Percentiles rank a stretch among this genome's conserved stretches.
Evolutionary conservation across 2,113 vertebrate species (phyloP).

Genomic region (Antechinus flavipes): DNA sequence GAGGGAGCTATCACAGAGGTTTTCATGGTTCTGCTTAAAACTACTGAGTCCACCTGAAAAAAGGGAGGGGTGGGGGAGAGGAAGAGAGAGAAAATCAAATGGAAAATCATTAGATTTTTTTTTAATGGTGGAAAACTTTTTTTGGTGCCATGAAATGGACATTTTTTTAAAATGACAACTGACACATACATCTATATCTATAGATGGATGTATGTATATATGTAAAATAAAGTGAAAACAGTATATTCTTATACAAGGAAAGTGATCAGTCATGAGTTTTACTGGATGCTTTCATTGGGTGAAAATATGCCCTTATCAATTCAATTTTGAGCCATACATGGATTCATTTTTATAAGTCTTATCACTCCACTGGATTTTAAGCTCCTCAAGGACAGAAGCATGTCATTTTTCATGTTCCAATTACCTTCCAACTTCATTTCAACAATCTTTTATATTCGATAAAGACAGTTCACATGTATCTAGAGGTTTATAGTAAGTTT

Average conservation of each 20-base stretch:
- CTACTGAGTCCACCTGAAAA: slow-evolving; percentile 93
- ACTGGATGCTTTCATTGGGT: neutral
- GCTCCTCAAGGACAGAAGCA: neutral
- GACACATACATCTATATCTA: neutral
- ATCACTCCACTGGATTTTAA: neutral
- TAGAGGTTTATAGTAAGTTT: neutral
- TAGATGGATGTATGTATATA: neutral
- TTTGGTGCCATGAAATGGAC: neutral
- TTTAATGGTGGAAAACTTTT: neutral
- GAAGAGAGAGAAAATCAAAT: neutral
- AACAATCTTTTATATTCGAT: neutral
- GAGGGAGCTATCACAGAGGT: slow-evolving; percentile 98
- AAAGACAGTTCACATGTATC: neutral
- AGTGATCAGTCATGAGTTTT: neutral
- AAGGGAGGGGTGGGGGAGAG: neutral
- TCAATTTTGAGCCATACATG: neutral
- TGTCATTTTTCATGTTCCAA: neutral
- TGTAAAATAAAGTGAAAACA: neutral
- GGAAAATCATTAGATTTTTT: neutral
- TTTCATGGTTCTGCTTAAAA: slow-evolving; percentile 95
- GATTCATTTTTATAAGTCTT: neutral
- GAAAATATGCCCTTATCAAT: neutral
- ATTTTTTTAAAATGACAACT: neutral
- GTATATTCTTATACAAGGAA: neutral
- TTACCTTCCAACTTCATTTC: neutral